These are phyloP conservation scores for Aporrectodea caliginosa DNA, from an alignment of 1,140 invertebrate species.

Conservation along the genomic window DNA sequence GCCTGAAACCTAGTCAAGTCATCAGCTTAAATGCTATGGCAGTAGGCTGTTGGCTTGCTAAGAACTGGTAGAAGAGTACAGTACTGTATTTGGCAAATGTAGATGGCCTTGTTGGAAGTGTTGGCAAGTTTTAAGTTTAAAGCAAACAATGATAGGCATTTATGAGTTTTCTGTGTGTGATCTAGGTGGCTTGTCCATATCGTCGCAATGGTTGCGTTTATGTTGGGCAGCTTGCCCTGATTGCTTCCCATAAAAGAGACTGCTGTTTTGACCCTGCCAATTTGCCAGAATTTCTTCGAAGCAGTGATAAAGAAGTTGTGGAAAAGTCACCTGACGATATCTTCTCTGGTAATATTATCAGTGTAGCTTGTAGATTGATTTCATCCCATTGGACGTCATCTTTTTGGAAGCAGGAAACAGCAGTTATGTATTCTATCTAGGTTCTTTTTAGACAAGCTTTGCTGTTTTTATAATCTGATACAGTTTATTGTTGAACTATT, in stretches of 20 bases:
- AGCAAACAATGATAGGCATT: not conserved
- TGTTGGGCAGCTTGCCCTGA: conserved; percentile 37
- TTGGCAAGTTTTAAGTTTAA: not conserved
- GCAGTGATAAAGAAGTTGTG: no score
- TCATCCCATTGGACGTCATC: no score
- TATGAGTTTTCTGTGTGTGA: conserved; percentile 11
- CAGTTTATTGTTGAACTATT: no score
- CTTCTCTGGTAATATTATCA: no score
- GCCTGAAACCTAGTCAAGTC: not conserved
- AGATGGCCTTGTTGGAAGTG: not conserved
- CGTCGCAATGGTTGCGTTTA: conserved; percentile 39
- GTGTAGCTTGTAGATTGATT: no score
- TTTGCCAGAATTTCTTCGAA: conserved; percentile 43
- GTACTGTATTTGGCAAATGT: not conserved
- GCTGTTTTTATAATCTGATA: no score
- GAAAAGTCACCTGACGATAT: no score
- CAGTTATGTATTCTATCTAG: no score
- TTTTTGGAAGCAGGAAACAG: no score
- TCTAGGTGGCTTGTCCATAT: conserved; percentile 43
- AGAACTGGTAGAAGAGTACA: not conserved
- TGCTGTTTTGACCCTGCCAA: conserved; percentile 45
- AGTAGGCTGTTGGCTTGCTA: not conserved
- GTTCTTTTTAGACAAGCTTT: no score
- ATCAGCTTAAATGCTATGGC: not conserved
- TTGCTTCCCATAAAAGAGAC: conserved; percentile 37